Evolutionary conservation across 2,797 vertebrate genomes (phyloP).

Genomic region (Fratercula arctica): DNA sequence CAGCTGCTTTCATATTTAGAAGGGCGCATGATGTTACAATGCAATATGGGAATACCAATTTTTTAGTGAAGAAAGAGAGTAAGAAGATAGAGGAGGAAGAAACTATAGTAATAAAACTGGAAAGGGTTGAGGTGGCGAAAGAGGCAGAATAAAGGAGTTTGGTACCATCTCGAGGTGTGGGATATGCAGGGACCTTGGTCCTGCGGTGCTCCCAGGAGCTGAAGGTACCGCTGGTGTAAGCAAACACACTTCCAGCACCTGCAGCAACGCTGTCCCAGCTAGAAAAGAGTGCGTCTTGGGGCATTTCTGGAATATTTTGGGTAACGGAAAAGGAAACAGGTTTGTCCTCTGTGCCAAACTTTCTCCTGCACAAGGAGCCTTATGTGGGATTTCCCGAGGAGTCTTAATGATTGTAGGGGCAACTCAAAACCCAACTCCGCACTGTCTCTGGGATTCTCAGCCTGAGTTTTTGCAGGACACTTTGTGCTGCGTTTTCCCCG

Average conservation of each 20-base stretch:
- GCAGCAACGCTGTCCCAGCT: neutral
- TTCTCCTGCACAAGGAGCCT: neutral
- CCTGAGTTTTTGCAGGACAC: neutral
- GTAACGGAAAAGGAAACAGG: neutral
- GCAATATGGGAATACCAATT: neutral
- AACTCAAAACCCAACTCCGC: neutral
- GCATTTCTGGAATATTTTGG: neutral
- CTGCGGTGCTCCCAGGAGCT: neutral
- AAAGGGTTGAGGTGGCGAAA: neutral
- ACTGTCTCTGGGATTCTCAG: neutral
- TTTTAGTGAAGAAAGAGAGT: neutral
- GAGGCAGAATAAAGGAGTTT: neutral
- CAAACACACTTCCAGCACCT: neutral
- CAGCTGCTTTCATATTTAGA: neutral
- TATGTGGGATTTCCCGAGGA: neutral
- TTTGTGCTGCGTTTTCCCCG: neutral
- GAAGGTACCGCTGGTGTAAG: neutral
- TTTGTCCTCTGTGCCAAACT: neutral
- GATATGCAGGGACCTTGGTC: neutral
- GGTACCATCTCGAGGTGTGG: neutral
- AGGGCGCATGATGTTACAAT: neutral
- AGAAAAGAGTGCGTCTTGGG: too few species aligned
- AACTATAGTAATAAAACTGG: neutral
- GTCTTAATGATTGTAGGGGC: neutral
- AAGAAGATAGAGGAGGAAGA: neutral